These are phyloP conservation scores for Podiceps cristatus DNA, from an alignment of 2,113 vertebrate species.

Conservation along the genomic window DNA sequence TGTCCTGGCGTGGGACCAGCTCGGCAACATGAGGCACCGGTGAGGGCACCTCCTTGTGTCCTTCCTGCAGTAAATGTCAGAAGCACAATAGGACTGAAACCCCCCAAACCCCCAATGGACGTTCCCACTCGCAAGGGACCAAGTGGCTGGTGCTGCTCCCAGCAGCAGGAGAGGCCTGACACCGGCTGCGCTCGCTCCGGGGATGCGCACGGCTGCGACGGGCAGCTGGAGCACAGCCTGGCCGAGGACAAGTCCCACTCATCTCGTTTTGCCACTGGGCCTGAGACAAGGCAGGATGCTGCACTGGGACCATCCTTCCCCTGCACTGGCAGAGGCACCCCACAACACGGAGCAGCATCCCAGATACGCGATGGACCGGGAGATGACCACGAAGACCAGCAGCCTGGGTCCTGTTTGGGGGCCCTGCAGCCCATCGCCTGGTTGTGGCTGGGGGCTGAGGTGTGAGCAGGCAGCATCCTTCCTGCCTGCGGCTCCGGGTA, in stretches of 20 bases:
- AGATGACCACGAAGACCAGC: neutral
- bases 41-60: fast-evolving
- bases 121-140: neutral
- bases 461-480: neutral
- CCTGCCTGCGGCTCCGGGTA: neutral
- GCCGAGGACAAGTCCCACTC: neutral
- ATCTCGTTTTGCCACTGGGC: neutral
- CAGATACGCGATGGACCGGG: fast-evolving
- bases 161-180: neutral
- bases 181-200: fast-evolving
- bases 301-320: neutral
- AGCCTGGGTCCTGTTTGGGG: neutral
- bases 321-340: neutral
- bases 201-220: fast-evolving
- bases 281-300: fast-evolving
- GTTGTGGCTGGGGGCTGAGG: neutral
- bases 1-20: neutral
- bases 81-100: neutral
- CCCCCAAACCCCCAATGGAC: fast-evolving
- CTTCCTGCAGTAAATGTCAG: neutral
- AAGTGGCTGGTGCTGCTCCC: neutral
- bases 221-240: neutral
- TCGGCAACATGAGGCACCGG: fast-evolving
- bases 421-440: neutral
- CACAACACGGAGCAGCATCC: neutral